Conservation (phyloP, 2,797 vertebrate species). For the Gadopsis bispinosus region DNA sequence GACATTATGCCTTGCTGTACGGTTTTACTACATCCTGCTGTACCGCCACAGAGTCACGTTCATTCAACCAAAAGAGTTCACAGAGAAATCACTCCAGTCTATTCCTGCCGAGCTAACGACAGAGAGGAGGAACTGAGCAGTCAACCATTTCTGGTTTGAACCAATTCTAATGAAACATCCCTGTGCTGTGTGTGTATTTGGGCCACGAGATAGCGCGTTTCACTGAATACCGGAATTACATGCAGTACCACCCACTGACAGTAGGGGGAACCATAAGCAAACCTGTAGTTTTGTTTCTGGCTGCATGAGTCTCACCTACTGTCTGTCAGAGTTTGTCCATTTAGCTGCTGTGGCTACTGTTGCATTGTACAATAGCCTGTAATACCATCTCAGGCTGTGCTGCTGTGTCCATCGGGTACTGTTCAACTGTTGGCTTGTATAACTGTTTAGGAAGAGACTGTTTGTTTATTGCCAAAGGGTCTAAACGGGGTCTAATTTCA, state of each 20-base stretch:
- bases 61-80: no score
- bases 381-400: conserved; percentile 5
- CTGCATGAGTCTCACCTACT: background rate
- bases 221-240: background rate
- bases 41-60: background rate
- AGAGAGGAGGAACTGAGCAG: background rate
- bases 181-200: background rate
- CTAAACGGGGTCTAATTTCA: background rate
- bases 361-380: conserved; percentile 19
- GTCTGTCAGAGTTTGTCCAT: background rate
- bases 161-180: background rate
- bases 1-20: background rate
- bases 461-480: conserved; percentile 26
- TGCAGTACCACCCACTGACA: conserved; percentile 5
- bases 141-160: background rate
- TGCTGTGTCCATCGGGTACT: conserved; percentile 10
- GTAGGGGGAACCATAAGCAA: background rate
- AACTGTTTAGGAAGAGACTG: background rate
- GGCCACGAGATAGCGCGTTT: conserved; percentile 39
- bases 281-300: no score
- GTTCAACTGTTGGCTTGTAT: conserved; percentile 17
- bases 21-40: background rate
- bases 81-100: background rate
- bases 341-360: conserved; percentile 2
- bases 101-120: background rate